Evolutionary conservation across 2,888 invertebrate species (phyloP), one percentile per base, ranked within the genome.

Genomic region (Limenitis camilla): DNA sequence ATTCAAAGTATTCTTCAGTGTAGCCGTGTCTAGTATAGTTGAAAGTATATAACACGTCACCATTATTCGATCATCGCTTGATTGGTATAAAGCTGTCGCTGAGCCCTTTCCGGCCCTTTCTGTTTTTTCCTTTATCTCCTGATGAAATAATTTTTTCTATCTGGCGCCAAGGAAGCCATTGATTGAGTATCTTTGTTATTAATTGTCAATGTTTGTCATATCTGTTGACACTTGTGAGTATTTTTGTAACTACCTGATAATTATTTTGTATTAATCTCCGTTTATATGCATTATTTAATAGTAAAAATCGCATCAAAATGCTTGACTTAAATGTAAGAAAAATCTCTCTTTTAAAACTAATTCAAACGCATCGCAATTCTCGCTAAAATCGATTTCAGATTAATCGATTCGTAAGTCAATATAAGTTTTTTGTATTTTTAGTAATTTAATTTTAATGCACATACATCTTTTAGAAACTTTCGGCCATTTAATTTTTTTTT

Each of bases 91-190:
- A 63, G 49, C 59, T 54, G 62, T 60, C 55, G 46, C 47, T 62
- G 65, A 57, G 66, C 64, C 68, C 68, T 71, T 77, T 74, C 78
- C 79, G 78, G 76, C 65, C 71, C 69, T 71, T 68, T 67, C 68
- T 61, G 66, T 58, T 66, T 68, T 71, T 72, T 73, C 71, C 58
- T 67, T 74, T 81, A 74, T 72, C 78, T 78, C 75, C 77, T 75
- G 64, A 80, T 80, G 78, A 80, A 80, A 78, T 75, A 66, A 64
- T 69, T 80, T 78, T 78, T 77, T 75, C 72, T 69, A 53, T 53
- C 36, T 59, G 78, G 78, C 79, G 81, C 77, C 75, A 68, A 55
- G 57, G 59, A 61, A 63, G 62, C 60, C 38, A 63, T 61, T 32
- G 81, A 81, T 81, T 71, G 80, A 80, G 74, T 68, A 71, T 62